These are phyloP conservation scores for Cryptophagus acutangulus DNA, from an alignment of 2,888 invertebrate genomes.

Conservation along the genomic window DNA sequence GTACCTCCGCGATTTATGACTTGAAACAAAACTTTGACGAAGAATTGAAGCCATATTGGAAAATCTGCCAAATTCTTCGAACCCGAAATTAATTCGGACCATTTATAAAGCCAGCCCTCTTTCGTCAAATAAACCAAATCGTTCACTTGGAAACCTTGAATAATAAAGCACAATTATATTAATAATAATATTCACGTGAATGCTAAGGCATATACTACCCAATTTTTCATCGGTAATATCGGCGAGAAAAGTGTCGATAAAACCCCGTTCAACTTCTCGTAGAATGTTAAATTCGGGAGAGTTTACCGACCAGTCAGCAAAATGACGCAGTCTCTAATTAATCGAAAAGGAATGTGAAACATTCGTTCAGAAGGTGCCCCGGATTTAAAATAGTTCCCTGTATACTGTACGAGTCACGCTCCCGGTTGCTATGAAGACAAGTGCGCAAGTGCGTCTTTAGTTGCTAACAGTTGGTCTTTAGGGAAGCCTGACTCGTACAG, in stretches of 20 bases:
- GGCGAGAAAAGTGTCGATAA: conserved; percentile 63
- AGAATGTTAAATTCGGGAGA: conserved; percentile 68
- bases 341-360: no score
- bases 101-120: conserved; percentile 67
- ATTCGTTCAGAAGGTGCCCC: no score
- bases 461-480: no score
- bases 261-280: conserved; percentile 66
- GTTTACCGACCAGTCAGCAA: conserved; percentile 71
- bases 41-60: conserved; percentile 69
- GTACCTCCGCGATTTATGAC: conserved; percentile 65
- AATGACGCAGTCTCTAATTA: conserved; percentile 60
- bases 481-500: no score
- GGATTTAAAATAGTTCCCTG: no score
- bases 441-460: no score
- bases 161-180: background rate
- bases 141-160: conserved; percentile 43
- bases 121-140: conserved; percentile 53
- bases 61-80: conserved; percentile 57
- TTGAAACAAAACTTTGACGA: conserved; percentile 66
- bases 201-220: conserved; percentile 43
- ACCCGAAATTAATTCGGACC: conserved; percentile 56
- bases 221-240: conserved; percentile 53
- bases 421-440: no score
- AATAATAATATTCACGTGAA: background rate
- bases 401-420: no score